Evolutionary conservation across 2,888 invertebrate genomes (phyloP).

Genomic region (Cantharis nigra): DNA sequence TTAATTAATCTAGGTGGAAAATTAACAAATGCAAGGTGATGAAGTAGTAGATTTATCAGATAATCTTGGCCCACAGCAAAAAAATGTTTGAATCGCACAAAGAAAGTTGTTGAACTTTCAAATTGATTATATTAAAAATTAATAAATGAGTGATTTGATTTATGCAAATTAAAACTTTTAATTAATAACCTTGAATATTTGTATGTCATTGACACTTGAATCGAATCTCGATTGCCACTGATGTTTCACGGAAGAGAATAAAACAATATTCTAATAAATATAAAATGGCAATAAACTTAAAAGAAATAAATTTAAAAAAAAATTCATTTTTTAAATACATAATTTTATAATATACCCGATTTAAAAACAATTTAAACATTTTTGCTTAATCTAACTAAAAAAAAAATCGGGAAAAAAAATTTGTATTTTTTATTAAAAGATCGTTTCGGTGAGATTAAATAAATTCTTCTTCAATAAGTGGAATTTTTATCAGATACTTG

Average conservation of each 20-base stretch:
- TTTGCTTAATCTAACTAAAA: no score
- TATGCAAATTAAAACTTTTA: constrained; percentile 1
- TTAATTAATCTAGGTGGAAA: not conserved
- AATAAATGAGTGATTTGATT: not conserved
- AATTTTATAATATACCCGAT: no score
- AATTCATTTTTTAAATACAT: no score
- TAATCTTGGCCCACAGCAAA: not conserved
- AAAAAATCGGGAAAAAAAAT: no score
- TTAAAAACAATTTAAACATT: no score
- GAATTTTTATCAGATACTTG: not conserved
- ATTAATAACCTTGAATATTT: constrained; percentile 8
- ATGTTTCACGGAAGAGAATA: not conserved
- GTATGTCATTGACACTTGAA: not conserved
- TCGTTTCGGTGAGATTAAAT: not conserved
- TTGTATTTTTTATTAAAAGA: no score
- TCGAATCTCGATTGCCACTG: not conserved
- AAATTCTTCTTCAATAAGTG: not conserved
- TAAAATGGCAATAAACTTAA: not conserved
- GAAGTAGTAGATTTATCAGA: not conserved
- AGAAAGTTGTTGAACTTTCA: constrained; percentile 19
- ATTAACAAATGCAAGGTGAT: not conserved
- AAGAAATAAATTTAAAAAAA: no score
- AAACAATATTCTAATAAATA: not conserved
- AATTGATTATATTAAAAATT: not conserved
- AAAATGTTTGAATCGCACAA: not conserved